Conservation (phyloP, 2,888 invertebrate genomes). For the Endotricha flammealis region DNA sequence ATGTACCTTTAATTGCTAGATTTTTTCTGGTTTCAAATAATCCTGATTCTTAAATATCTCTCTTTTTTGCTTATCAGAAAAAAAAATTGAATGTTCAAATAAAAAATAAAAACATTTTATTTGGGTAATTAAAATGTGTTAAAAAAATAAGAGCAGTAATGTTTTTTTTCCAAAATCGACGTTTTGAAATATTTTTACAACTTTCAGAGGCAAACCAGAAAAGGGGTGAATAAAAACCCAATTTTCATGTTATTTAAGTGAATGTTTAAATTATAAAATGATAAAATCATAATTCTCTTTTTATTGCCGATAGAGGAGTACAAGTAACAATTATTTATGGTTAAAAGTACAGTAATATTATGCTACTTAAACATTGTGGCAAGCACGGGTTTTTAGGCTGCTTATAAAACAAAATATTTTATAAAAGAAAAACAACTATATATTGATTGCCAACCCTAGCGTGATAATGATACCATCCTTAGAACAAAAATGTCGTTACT, state of each 20-base stretch:
- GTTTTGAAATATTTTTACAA: too few species aligned
- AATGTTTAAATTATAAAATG: constrained; percentile 37
- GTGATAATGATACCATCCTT: constrained; percentile 13
- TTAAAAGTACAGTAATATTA: constrained; percentile 35
- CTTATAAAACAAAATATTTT: constrained; percentile 33
- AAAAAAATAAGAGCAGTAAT: too few species aligned
- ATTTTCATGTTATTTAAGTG: constrained; percentile 46
- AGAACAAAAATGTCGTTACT: constrained; percentile 8
- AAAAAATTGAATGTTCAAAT: too few species aligned
- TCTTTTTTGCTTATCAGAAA: too few species aligned
- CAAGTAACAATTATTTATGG: constrained; percentile 60
- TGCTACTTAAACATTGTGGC: constrained; percentile 56
- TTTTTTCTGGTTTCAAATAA: constrained; percentile 48
- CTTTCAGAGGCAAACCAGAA: too few species aligned
- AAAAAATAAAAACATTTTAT: too few species aligned
- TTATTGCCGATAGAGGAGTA: constrained; percentile 47
- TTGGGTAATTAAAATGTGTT: too few species aligned
- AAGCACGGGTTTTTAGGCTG: constrained; percentile 61
- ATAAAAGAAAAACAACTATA: constrained; percentile 31
- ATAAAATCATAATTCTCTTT: constrained; percentile 54
- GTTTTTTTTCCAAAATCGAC: too few species aligned
- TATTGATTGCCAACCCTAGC: constrained; percentile 41
- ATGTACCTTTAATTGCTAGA: constrained; percentile 66
- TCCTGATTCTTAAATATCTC: too few species aligned
- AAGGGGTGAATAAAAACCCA: too few species aligned